Evolutionary conservation across 2,113 vertebrate species (phyloP).

Genomic region (Megaceryle torquata): DNA sequence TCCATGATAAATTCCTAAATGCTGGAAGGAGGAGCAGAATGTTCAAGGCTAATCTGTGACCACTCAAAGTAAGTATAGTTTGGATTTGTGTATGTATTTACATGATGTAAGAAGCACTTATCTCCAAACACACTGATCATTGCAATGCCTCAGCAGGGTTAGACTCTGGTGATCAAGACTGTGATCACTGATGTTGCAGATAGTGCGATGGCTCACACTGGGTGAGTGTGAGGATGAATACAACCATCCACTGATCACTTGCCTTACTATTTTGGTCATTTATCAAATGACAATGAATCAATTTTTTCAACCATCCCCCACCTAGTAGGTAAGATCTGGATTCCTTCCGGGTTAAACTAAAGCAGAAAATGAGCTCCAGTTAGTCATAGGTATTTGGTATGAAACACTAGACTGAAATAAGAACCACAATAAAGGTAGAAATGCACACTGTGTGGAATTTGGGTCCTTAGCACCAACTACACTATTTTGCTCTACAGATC

Average conservation of each 20-base stretch:
- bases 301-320: not conserved
- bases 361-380: not conserved
- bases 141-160: not conserved
- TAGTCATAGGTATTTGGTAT: not conserved
- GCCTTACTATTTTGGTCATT: not conserved
- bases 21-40: not conserved
- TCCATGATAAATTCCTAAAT: not conserved
- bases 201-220: rapidly evolving
- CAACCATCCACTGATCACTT: not conserved
- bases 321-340: not conserved
- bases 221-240: not conserved
- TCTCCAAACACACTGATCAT: not conserved
- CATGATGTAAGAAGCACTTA: not conserved
- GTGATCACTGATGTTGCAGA: not conserved
- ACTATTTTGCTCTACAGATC: not conserved
- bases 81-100: not conserved
- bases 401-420: not conserved
- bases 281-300: not conserved
- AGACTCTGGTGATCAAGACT: not conserved
- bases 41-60: not conserved
- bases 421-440: not conserved
- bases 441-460: not conserved
- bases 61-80: not conserved
- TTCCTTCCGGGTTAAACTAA: not conserved
- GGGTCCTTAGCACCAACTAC: not conserved